Percentiles rank a stretch among this genome's conserved stretches.
Evolutionary conservation across 2,888 invertebrate genomes (phyloP).

Genomic region (Melanargia galathea): DNA sequence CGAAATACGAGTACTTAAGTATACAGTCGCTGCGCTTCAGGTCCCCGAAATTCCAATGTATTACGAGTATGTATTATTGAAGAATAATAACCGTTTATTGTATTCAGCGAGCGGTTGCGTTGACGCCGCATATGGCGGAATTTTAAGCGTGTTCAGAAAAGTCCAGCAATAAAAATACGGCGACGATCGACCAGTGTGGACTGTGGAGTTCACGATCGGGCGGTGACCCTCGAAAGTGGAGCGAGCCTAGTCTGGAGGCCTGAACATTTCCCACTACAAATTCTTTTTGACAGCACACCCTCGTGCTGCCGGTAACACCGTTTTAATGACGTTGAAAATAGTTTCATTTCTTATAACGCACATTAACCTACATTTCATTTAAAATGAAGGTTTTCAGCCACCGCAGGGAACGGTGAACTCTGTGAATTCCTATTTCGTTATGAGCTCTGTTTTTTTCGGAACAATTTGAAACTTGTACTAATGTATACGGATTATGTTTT

Average conservation of each 20-base stretch:
- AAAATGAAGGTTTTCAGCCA: not conserved
- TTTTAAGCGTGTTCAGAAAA: constrained; percentile 36
- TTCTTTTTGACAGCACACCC: constrained; percentile 28
- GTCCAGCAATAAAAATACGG: constrained; percentile 38
- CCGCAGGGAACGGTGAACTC: not conserved
- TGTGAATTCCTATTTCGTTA: not conserved
- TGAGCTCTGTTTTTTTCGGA: not conserved
- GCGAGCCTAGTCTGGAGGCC: constrained; percentile 64
- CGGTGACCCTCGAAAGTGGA: constrained; percentile 76
- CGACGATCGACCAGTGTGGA: constrained; percentile 53
- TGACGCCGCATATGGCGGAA: constrained; percentile 14
- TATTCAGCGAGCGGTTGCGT: not conserved
- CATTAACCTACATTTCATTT: constrained; percentile 14
- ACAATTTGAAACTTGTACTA: not conserved
- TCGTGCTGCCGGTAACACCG: not conserved
- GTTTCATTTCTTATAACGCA: constrained; percentile 13
- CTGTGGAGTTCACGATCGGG: constrained; percentile 74
- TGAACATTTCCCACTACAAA: constrained; percentile 41
- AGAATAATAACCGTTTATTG: not conserved
- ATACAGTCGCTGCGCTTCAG: too few relatives aligned
- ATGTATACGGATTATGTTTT: not conserved
- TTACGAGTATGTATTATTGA: not conserved
- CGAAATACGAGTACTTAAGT: too few relatives aligned
- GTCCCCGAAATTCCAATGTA: too few relatives aligned
- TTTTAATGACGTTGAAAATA: constrained; percentile 13